Base-by-base conservation (phyloP, 2,888 invertebrate species). In the Sinotaia quadrata region DNA sequence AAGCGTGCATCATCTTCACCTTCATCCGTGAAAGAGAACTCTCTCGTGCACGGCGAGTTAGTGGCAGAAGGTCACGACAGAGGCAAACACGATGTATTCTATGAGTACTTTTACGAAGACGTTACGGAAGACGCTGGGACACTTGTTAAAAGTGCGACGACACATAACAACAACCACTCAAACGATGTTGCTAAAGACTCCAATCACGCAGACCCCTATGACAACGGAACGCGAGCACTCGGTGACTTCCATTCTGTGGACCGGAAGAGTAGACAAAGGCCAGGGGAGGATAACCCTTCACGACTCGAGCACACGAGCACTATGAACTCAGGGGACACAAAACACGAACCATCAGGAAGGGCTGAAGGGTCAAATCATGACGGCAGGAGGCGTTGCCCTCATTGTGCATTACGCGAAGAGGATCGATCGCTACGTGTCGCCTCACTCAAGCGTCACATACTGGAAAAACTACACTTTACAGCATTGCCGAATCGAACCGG, bases 401-500 rank as follows among this genome's bases (percentile, higher is more conserved):
- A 51, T n/a, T 80, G 80, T 69, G 71, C 71, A 33, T 31, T 73
- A n/a, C 66, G 72, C 36, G 74, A 78, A 49, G 68, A 69, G n/a
- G 75, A 77, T 51, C 74, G 71, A 44, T 15, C 69, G 7, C 54
- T 69, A n/a, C 61, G 80, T 56, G 66, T 81, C 56, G 69, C 71
- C 44, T 37, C 68, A 21, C 75, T 81, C 41, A 77, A 78, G 68
- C 67, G 69, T 21, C 69, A 73, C 33, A 81, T 81, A 63, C 73
- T 81, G 44, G 74, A 71, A 34, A 76, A 74, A 68, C 61, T 81
- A n/a, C 78, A 77, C 67, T 75, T 81, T 56, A 73, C 67, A 12
- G 69, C 44, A 37, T 69, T 78, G 65, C 83, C 83, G 4, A 82
- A 83, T 66, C 74, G 79, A 69, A 80, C 83, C 0, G 77, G 76